A percentile compares a stretch with the other conserved stretches of the same genome.
These are phyloP conservation scores for Theretra japonica DNA, from an alignment of 2,888 invertebrate species.

Conservation along the genomic window DNA sequence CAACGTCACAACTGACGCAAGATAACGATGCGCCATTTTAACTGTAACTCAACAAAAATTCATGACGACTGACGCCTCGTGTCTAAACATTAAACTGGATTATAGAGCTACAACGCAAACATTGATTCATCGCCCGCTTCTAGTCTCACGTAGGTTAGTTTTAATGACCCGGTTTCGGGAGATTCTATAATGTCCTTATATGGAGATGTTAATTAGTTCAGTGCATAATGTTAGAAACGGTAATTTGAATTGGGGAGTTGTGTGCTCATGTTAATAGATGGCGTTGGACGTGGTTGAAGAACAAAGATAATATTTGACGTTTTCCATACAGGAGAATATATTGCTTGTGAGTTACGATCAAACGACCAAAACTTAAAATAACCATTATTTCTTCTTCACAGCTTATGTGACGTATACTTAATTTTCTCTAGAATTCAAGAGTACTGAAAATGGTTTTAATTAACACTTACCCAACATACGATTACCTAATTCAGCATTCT, in stretches of 20 bases:
- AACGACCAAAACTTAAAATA: too few relatives aligned
- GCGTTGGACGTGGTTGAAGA: not conserved
- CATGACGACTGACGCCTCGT: not conserved
- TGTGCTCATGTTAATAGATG: not conserved
- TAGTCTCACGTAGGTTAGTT: slow-evolving; percentile 17
- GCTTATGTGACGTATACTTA: not conserved
- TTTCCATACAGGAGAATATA: not conserved
- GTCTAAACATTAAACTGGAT: slow-evolving; percentile 25
- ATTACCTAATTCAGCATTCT: not conserved
- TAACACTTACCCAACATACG: not conserved
- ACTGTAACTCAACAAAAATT: slow-evolving; percentile 16
- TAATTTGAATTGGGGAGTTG: not conserved
- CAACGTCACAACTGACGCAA: slow-evolving; percentile 14
- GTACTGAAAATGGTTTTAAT: not conserved
- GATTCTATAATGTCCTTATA: not conserved
- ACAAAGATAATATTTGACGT: not conserved
- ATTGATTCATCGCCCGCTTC: slow-evolving; percentile 26
- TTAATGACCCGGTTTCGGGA: slow-evolving; percentile 12
- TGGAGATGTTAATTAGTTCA: not conserved
- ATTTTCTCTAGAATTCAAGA: not conserved
- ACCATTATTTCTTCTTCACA: too few relatives aligned
- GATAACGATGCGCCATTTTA: slow-evolving; percentile 24
- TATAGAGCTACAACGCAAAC: slow-evolving; percentile 17
- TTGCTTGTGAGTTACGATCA: not conserved
- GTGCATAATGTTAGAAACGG: not conserved